Evolutionary conservation across 2,888 invertebrate genomes (phyloP), one percentile per base, ranked within the genome.

Genomic region (Agapetus fuscipes): DNA sequence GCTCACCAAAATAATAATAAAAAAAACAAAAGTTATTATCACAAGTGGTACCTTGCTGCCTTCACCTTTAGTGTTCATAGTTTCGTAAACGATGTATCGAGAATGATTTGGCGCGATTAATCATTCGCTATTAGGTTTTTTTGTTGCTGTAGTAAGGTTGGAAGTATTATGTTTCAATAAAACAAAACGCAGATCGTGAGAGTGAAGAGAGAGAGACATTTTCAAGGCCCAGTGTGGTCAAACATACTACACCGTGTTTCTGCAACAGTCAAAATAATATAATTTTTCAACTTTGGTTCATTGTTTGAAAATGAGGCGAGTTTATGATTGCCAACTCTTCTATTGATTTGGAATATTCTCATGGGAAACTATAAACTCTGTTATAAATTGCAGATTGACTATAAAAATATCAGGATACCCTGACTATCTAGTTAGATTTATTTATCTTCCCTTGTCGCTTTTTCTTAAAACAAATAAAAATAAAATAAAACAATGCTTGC

Each of bases 141-240:
- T 37, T 37, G 17, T 32, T 13, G 30, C 13, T 25, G 17, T 4
- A 27, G 17, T 38, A 38, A 32, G 12, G 27, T 31, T n/a, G n/a
- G 25, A 37, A 31, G 31, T 27, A 17, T 13, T 17, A 13, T 38
- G 38, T 38, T 26, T 30, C 33, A 38, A 38, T 33, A 33, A 32
- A 38, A 38, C 38, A 38, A 38, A 38, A 38, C 38, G 24, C 32
- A 41, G 37, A 41, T 41, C 41, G 41, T 41, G 41, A 41, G 41
- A 41, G 41, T 28, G 32, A 34, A 37, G 31, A 37, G 40, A 30
- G 41, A 41, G 36, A 41, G 32, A 26, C 30, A 29, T 24, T 37
- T 41, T 41, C 41, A 41, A 41, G 41, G 41, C 33, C 26, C 29
- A n/a, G 5, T 30, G 32, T 36, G 41, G 41, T 41, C 41, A 41